These are phyloP conservation scores for Spodoptera litura DNA, from an alignment of 1,140 invertebrate genomes.

Conservation along the genomic window DNA sequence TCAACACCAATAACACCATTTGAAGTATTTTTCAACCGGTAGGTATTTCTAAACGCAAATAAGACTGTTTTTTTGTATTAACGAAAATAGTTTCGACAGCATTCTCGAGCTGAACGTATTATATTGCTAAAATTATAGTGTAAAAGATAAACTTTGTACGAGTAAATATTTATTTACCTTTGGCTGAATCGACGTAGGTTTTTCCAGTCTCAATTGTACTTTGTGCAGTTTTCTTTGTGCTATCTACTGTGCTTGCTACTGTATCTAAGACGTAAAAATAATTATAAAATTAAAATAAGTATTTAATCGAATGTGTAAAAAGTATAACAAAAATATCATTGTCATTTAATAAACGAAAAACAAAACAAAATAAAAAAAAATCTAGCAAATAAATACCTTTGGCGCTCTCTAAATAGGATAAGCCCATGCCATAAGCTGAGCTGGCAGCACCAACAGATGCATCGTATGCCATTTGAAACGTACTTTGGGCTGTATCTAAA, in stretches of 20 bases:
- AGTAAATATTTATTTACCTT: constrained; percentile 61
- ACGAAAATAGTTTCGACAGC: too few species aligned
- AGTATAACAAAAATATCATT: not conserved
- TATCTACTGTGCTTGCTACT: constrained; percentile 75
- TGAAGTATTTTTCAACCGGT: too few species aligned
- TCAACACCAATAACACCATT: too few species aligned
- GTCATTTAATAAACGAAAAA: constrained; percentile 41
- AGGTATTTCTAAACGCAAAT: too few species aligned
- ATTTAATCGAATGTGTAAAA: not conserved
- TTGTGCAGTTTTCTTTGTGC: constrained; percentile 73
- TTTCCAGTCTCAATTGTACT: constrained; percentile 73
- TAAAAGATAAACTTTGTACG: too few species aligned
- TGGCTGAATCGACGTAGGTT: constrained; percentile 71
- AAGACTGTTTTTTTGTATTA: too few species aligned
- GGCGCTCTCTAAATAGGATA: constrained; percentile 72
- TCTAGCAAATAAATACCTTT: constrained; percentile 66
- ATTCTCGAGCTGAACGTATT: too few species aligned
- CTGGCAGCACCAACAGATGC: constrained; percentile 65
- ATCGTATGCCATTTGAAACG: constrained; percentile 69
- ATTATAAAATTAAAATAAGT: constrained; percentile 19
- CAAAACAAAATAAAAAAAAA: constrained; percentile 26
- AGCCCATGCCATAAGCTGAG: constrained; percentile 72
- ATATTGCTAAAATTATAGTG: not conserved
- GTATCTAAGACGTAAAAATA: constrained; percentile 68
- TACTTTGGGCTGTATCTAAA: constrained; percentile 74